These are phyloP conservation scores for Prorops nasuta DNA, from an alignment of 1,140 invertebrate species.

Conservation along the genomic window DNA sequence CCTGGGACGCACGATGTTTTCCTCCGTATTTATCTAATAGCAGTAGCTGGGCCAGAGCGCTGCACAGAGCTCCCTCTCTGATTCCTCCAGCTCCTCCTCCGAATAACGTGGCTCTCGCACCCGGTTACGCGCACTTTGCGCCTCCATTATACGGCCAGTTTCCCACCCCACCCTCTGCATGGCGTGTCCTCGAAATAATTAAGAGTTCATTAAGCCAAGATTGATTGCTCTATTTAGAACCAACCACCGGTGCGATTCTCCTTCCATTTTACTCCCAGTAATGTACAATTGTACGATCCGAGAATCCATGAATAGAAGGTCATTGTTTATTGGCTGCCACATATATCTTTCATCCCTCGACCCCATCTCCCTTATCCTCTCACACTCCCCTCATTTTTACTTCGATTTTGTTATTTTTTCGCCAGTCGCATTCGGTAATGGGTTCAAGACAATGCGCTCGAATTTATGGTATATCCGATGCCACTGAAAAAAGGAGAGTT, in stretches of 20 bases:
- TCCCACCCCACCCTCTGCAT: conserved; percentile 24
- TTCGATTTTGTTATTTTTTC: conserved; percentile 8
- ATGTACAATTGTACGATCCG: conserved; percentile 15
- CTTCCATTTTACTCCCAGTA: background rate
- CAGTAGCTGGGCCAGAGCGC: conserved; percentile 9
- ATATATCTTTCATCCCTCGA: conserved; percentile 13
- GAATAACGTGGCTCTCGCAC: conserved; percentile 16
- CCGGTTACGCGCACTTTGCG: conserved; percentile 44
- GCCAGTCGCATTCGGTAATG: conserved; percentile 22
- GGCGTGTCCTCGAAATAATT: conserved; percentile 54
- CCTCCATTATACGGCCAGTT: conserved; percentile 54
- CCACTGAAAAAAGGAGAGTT: background rate
- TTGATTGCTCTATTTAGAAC: conserved; percentile 43
- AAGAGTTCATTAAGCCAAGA: conserved; percentile 54
- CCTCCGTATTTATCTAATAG: conserved; percentile 47
- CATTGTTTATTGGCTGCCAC: conserved; percentile 35
- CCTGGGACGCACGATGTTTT: conserved; percentile 31
- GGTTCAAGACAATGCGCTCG: conserved; percentile 21
- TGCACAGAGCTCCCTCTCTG: conserved; percentile 2
- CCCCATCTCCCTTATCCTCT: background rate
- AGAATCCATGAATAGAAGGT: conserved; percentile 39
- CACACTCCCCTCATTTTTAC: conserved; percentile 5
- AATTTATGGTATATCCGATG: background rate
- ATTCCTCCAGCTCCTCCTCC: conserved; percentile 1
- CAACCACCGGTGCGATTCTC: conserved; percentile 11